A percentile compares a stretch with the other conserved stretches of the same genome.
phyloP scores from a whole-genome alignment of 2,113 vertebrate species.

The Nematolebias whitei region DNA sequence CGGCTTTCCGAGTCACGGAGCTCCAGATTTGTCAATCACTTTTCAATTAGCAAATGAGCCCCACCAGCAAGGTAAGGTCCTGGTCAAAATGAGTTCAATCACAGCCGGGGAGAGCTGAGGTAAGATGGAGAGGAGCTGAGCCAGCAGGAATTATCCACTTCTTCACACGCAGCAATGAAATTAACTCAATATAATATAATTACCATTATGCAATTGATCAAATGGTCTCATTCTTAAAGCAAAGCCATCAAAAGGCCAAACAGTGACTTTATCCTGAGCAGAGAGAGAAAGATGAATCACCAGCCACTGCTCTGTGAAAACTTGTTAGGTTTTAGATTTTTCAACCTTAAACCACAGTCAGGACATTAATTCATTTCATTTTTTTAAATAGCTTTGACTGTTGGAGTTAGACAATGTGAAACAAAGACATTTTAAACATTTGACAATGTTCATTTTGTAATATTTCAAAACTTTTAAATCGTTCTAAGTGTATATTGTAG shows the following conservation, averaged over 20 bases:
- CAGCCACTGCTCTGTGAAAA: not conserved
- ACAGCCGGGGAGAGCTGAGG: conserved; percentile 36
- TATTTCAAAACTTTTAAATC: too few relatives aligned
- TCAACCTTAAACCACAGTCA: not conserved
- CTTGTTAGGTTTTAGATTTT: not conserved
- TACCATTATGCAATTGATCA: conserved; percentile 57
- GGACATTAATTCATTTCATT: too few relatives aligned
- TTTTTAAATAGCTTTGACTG: too few relatives aligned
- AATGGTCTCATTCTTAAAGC: conserved; percentile 16
- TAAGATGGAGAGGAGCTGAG: conserved; percentile 49
- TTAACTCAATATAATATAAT: conserved; percentile 64
- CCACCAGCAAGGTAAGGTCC: conserved; percentile 9
- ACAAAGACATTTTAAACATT: too few relatives aligned
- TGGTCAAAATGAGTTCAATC: conserved; percentile 13
- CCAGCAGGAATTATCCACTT: conserved; percentile 53
- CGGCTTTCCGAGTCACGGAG: conserved; percentile 62
- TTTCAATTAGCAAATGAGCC: conserved; percentile 76
- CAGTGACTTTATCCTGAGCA: conserved; percentile 5
- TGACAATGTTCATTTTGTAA: too few relatives aligned
- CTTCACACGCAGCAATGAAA: conserved; percentile 48
- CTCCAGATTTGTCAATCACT: conserved; percentile 67
- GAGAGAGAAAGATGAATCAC: not conserved
- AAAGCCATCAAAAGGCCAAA: conserved; percentile 27
- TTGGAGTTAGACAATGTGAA: too few relatives aligned
- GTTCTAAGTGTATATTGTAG: too few relatives aligned